Evolutionary conservation across 92 coral and sea anemone genomes (phyloP).

Genomic region (Montipora capitata): DNA sequence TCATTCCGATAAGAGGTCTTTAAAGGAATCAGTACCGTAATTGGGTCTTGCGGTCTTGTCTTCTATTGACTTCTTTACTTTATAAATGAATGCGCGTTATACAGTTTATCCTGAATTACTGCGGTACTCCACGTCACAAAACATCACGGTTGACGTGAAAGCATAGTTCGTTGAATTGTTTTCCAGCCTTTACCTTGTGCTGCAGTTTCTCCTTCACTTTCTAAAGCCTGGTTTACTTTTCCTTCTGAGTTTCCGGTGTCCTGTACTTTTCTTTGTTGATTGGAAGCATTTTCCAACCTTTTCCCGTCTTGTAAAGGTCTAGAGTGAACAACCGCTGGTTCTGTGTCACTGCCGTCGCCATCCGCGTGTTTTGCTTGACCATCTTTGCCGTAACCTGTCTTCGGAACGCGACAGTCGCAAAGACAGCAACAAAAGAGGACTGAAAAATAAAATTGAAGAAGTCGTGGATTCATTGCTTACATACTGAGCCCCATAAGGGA

Average conservation of each 20-base stretch:
- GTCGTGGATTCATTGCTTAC: too few relatives aligned
- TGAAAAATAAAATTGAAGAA: neutral
- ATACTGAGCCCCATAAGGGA: too few relatives aligned
- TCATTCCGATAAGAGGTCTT: too few relatives aligned
- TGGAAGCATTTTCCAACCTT: neutral
- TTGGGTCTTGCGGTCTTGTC: too few relatives aligned
- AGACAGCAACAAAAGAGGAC: slow-evolving; percentile 80
- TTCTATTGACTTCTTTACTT: too few relatives aligned
- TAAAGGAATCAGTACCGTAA: too few relatives aligned
- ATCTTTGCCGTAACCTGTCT: slow-evolving; percentile 57
- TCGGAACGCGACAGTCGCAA: slow-evolving; percentile 85
- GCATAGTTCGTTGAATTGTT: neutral
- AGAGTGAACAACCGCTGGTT: slow-evolving; percentile 26
- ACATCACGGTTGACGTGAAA: slow-evolving; percentile 19
- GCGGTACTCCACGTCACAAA: too few relatives aligned
- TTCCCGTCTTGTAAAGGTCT: neutral
- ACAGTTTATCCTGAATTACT: too few relatives aligned
- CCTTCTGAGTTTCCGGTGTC: neutral
- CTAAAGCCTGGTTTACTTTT: slow-evolving; percentile 20
- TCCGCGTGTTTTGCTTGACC: slow-evolving; percentile 48
- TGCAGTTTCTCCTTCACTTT: neutral
- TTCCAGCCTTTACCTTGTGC: slow-evolving; percentile 11
- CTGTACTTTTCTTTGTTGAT: neutral
- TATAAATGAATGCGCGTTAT: too few relatives aligned
- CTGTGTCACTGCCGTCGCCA: slow-evolving; percentile 56